Base-by-base conservation (phyloP, 2,113 vertebrate species). In the Dermatemys mawii region DNA sequence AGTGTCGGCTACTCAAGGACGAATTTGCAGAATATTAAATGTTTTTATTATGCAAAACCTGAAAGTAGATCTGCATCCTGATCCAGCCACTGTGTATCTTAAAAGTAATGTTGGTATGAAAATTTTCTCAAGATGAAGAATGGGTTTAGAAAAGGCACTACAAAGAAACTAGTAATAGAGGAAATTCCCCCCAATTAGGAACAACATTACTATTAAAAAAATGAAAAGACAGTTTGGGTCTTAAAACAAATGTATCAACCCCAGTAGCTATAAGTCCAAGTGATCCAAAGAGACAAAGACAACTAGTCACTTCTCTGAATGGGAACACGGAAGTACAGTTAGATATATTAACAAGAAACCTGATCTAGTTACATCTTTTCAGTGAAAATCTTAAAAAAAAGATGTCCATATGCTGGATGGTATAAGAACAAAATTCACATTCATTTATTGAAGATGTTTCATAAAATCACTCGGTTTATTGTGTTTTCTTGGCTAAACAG, bases 381-480 rank as follows among this genome's bases (percentile, higher is more conserved):
- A 26, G 38, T 4, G 2, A 29, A 54, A 2, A 0, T 53, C 48
- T 51, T n/a, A n/a, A 22, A 88, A 76, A 27, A 9, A 67, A 50
- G 41, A 12, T 60, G 7, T 46, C 16, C n/a, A 41, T 22, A 26
- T 73, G 6, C n/a, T 73, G 11, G 41, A 12, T 41, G 38, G 70
- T 24, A 73, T 17, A 1, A 4, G 26, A 57, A 32, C 22, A 19
- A 5, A 67, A 57, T 38, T 44, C 48, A 2, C 0, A 3, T 13
- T 8, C 38, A 26, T 22, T 8, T 1, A 0, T 49, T 70, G 2
- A 0, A 0, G 19, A 60, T 26, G 80, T 8, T 8, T 55, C 8
- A 8, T 14, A 6, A 29, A 63, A 27, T 26, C 27, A 54, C 83
- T 44, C 27, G 48, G 46, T 53, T 81, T n/a, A 63, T 85, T 84